Conservation (phyloP, 2,888 invertebrate species). For the Meteorus colon region DNA sequence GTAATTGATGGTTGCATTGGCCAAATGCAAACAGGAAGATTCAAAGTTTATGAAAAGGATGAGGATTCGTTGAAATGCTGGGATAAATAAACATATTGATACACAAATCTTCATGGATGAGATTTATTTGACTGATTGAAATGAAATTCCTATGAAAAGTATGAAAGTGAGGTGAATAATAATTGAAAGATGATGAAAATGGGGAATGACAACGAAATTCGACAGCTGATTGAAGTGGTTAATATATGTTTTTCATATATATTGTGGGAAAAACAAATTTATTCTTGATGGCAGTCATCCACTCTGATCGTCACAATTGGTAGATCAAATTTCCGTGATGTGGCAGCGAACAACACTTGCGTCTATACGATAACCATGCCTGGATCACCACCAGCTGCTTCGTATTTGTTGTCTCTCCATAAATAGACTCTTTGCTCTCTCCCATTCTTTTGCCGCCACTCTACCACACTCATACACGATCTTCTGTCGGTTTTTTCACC, state of each 20-base stretch:
- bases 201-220: no score
- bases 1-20: no score
- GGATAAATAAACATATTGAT: no score
- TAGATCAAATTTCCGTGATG: constrained; percentile 32
- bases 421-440: constrained; percentile 62
- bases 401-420: constrained; percentile 68
- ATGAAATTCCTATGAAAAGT: no score
- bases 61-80: no score
- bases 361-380: constrained; percentile 66
- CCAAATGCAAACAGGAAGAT: no score
- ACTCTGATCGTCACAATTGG: not conserved
- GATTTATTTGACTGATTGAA: no score
- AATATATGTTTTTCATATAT: not conserved
- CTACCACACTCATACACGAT: constrained; percentile 43
- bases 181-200: no score
- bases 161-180: no score
- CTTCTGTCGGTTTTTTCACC: constrained; percentile 26
- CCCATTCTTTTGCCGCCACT: constrained; percentile 37
- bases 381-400: constrained; percentile 71
- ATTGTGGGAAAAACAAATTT: not conserved
- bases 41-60: no score
- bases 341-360: constrained; percentile 33
- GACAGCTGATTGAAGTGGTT: no score
- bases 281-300: not conserved
- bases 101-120: no score